Evolutionary conservation across 2,797 vertebrate species (phyloP).

Genomic region (Chaenodraco wilsoni): DNA sequence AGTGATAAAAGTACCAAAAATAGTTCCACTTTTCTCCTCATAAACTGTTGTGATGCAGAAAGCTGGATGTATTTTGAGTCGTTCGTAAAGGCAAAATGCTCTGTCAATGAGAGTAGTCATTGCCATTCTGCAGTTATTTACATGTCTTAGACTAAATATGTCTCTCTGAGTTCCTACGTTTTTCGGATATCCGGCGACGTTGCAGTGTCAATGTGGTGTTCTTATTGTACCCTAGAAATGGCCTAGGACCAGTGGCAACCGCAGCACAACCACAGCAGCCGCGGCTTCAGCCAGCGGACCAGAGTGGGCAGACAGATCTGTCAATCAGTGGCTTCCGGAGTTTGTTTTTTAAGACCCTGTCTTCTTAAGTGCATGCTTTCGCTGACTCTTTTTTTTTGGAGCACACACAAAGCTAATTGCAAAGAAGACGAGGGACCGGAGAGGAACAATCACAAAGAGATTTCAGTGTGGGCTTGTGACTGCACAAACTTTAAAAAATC

Average conservation of each 20-base stretch:
- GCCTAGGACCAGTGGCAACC: conserved; percentile 67
- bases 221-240: conserved; percentile 79
- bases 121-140: conserved; percentile 59
- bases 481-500: conserved; percentile 35
- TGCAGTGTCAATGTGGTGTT: conserved; percentile 68
- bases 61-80: conserved; percentile 44
- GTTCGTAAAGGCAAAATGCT: conserved; percentile 34
- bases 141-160: conserved; percentile 74
- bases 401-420: conserved; percentile 74
- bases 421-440: conserved; percentile 55
- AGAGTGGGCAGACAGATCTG: conserved; percentile 80
- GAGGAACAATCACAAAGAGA: conserved; percentile 42
- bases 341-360: conserved; percentile 75
- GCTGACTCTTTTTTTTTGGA: conserved; percentile 36
- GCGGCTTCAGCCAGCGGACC: conserved; percentile 65
- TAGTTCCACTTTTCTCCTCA: neutral
- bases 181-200: conserved; percentile 82
- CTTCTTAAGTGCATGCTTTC: conserved; percentile 75
- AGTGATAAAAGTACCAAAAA: conserved; percentile 5
- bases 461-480: conserved; percentile 51
- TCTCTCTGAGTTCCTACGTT: conserved; percentile 56
- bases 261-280: conserved; percentile 73
- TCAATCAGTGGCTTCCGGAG: conserved; percentile 82
- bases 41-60: conserved; percentile 27
- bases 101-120: conserved; percentile 30